Percentiles rank a stretch among this genome's conserved stretches.
Evolutionary conservation across 2,797 vertebrate species (phyloP).

Genomic region (Mus minutoides): DNA sequence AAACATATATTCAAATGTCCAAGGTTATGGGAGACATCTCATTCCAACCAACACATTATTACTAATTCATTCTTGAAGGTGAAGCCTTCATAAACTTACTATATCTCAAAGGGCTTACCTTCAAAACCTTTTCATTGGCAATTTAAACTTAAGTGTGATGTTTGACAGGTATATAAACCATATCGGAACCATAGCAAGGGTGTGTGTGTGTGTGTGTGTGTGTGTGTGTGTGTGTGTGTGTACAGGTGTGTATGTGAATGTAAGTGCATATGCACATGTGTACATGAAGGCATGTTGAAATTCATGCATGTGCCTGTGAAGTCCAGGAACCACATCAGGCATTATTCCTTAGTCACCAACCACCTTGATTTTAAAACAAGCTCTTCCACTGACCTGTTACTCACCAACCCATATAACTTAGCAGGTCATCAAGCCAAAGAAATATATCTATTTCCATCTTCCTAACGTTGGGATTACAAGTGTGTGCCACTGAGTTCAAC

Average conservation of each 20-base stretch:
- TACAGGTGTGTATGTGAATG: not conserved
- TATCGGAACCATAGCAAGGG: not conserved
- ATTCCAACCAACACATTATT: not conserved
- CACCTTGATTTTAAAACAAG: too few species aligned
- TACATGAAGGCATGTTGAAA: not conserved
- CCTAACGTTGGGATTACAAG: not conserved
- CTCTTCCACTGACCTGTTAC: not conserved
- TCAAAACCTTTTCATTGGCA: not conserved
- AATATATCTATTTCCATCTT: not conserved
- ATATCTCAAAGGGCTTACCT: not conserved
- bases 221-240: not conserved
- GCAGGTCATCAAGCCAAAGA: not conserved
- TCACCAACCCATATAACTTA: not conserved
- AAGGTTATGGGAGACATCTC: not conserved
- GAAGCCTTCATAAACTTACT: too few species aligned
- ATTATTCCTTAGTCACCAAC: not conserved
- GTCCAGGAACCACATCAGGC: not conserved
- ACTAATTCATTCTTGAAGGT: not conserved
- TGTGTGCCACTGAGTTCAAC: not conserved
- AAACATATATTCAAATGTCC: not conserved
- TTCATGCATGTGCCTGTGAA: not conserved
- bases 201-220: not conserved
- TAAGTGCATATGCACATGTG: not conserved
- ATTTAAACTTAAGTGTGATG: not conserved
- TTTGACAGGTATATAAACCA: not conserved